These are phyloP conservation scores for Hippasteria phrygiana DNA, from an alignment of 53 echinoderm and acorn worm species.

Conservation along the genomic window DNA sequence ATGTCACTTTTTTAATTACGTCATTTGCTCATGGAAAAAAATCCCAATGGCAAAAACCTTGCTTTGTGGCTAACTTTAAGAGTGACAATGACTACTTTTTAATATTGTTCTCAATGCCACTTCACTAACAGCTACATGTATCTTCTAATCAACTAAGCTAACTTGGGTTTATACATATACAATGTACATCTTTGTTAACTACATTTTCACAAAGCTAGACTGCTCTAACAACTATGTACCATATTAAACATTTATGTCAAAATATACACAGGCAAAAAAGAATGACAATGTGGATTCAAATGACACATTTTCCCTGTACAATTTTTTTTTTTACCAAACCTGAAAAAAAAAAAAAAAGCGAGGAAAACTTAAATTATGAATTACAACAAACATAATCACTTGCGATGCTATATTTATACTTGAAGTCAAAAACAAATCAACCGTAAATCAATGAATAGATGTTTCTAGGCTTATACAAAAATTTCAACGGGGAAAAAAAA, in stretches of 20 bases:
- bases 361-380: background rate
- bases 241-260: conserved; percentile 36
- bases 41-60: too few species aligned
- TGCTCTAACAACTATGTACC: conserved; percentile 20
- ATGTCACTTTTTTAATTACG: too few species aligned
- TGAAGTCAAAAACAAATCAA: background rate
- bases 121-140: too few species aligned
- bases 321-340: background rate
- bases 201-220: background rate
- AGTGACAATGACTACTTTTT: too few species aligned
- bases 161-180: too few species aligned
- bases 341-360: background rate
- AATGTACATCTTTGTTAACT: background rate
- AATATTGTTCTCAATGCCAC: too few species aligned
- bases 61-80: too few species aligned
- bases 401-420: background rate
- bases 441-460: too few species aligned
- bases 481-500: too few species aligned
- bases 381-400: background rate
- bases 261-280: conserved; percentile 53
- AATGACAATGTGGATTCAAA: conserved; percentile 26
- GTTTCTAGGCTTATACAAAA: too few species aligned
- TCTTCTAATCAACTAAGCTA: background rate
- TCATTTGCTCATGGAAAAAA: too few species aligned
- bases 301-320: conserved; percentile 21